Conservation (phyloP, 1,140 invertebrate species). For the Physella acuta region DNA sequence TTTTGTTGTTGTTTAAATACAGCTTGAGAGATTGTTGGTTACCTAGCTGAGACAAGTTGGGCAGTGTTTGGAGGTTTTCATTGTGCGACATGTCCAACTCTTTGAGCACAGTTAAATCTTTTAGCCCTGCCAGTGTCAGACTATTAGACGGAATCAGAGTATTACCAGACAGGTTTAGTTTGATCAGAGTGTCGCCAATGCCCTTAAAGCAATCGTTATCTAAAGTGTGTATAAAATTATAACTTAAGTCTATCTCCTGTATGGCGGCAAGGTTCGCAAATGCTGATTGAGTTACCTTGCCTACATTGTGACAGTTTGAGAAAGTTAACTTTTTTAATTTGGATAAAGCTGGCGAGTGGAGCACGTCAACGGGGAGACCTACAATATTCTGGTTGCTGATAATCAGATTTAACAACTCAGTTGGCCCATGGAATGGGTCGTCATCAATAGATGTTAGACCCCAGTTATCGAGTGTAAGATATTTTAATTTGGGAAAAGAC, state of each 20-base stretch:
- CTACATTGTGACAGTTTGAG: background rate
- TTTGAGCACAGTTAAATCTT: background rate
- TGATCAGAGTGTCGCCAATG: background rate
- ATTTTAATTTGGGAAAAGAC: background rate
- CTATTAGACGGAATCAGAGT: background rate
- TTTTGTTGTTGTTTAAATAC: background rate
- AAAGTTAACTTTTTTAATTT: background rate
- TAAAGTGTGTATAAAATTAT: background rate
- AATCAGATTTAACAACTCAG: background rate
- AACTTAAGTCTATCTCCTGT: slow-evolving; percentile 2
- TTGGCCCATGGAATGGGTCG: background rate
- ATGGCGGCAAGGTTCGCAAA: background rate
- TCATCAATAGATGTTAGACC: background rate
- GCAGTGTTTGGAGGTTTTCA: background rate
- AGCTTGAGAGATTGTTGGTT: background rate
- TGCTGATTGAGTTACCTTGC: background rate
- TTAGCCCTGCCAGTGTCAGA: background rate
- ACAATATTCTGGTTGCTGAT: background rate
- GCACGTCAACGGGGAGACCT: background rate
- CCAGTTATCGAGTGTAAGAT: slow-evolving; percentile 11
- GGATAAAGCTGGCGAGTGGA: background rate
- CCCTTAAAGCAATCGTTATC: background rate
- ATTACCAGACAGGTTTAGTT: background rate
- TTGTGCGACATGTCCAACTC: background rate
- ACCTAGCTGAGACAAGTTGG: background rate